These are phyloP conservation scores for Elephas maximus DNA, from an alignment of 2,113 vertebrate genomes.

Conservation along the genomic window DNA sequence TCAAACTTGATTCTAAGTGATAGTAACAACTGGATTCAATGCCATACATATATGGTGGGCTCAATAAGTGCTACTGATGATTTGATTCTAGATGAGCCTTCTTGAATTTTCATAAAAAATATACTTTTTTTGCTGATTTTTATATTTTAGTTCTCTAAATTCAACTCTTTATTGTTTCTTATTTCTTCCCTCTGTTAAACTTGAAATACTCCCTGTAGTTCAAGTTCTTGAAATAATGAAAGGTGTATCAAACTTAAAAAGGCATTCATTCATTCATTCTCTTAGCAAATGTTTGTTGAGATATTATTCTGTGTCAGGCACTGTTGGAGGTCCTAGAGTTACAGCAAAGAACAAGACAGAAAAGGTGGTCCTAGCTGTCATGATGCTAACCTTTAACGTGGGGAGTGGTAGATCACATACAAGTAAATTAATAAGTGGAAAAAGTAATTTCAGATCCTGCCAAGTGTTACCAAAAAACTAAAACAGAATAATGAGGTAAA, in stretches of 20 bases:
- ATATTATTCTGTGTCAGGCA: neutral
- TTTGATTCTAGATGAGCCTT: neutral
- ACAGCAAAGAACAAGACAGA: neutral
- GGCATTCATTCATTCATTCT: neutral
- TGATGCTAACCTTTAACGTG: neutral
- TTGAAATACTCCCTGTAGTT: neutral
- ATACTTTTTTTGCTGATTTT: constrained; percentile 33
- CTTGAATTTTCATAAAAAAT: constrained; percentile 12
- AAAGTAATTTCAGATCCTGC: neutral
- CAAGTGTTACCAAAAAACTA: neutral
- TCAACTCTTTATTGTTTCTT: neutral
- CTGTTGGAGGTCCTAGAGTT: neutral
- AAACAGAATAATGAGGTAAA: neutral
- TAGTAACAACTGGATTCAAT: neutral
- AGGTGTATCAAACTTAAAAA: neutral
- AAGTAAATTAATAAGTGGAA: neutral
- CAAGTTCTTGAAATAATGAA: constrained; percentile 28
- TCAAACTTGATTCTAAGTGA: constrained; percentile 16
- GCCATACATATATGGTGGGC: neutral
- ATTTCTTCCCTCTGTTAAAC: neutral
- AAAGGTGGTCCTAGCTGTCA: neutral
- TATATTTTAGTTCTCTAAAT: neutral
- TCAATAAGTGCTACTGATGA: neutral
- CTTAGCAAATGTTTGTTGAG: neutral
- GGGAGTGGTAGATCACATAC: neutral